Evolutionary conservation across 2,113 vertebrate genomes (phyloP).

Genomic region (Bubalus kerabau): DNA sequence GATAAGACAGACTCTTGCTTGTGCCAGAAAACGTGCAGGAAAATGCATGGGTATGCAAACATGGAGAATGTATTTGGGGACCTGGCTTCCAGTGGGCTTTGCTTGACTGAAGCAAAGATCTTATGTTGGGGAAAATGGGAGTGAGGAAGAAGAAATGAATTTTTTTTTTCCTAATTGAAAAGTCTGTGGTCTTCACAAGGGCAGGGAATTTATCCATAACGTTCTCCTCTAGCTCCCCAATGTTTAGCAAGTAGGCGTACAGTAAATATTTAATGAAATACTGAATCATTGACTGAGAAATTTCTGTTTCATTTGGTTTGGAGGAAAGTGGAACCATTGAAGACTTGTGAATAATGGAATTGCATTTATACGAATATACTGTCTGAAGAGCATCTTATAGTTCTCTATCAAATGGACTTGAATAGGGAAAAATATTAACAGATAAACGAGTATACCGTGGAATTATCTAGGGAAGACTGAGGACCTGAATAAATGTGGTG

Average conservation of each 20-base stretch:
- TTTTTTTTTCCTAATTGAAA: background rate
- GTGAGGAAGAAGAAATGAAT: background rate
- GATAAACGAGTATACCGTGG: background rate
- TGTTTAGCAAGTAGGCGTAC: background rate
- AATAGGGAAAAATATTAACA: background rate
- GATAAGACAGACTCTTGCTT: background rate
- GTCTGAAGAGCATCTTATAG: background rate
- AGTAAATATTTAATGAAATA: background rate
- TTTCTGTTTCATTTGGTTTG: background rate
- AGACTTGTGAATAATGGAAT: background rate
- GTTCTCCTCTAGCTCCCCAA: background rate
- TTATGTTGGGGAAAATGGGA: background rate
- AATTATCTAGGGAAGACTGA: background rate
- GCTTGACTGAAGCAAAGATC: background rate
- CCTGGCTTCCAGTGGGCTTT: background rate
- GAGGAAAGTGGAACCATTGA: background rate
- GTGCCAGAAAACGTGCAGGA: accelerated
- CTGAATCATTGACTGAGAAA: background rate
- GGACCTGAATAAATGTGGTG: background rate
- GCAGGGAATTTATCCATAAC: background rate
- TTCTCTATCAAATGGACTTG: background rate
- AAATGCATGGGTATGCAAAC: background rate
- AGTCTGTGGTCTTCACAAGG: background rate
- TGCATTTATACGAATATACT: background rate
- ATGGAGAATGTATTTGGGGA: background rate